Percentiles rank a stretch among this genome's conserved stretches.
phyloP scores from a whole-genome alignment of 2,888 invertebrate species.

The Margaritifera margaritifera region DNA sequence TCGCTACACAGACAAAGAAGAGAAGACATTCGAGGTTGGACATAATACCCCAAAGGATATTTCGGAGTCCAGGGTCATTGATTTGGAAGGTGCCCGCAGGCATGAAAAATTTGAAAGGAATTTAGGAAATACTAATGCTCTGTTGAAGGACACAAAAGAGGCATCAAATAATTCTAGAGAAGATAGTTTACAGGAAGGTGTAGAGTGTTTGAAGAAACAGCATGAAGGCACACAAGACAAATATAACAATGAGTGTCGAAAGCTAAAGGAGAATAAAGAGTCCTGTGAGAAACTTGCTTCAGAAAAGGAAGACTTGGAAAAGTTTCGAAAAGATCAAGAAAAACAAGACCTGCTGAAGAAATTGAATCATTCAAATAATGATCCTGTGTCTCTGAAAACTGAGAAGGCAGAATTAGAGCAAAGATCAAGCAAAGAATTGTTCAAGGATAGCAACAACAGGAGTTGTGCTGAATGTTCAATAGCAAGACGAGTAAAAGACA shows the following conservation, averaged over 20 bases:
- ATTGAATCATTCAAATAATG: too few species aligned
- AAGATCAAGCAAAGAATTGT: neutral
- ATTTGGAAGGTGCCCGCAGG: too few species aligned
- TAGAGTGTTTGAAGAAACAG: too few species aligned
- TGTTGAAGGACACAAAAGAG: slow-evolving; percentile 8
- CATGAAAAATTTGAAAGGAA: too few species aligned
- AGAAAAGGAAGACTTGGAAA: slow-evolving; percentile 27
- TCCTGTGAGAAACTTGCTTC: neutral
- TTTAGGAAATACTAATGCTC: slow-evolving; percentile 15
- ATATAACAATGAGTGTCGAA: too few species aligned
- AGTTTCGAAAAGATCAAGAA: slow-evolving; percentile 23
- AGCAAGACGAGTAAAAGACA: slow-evolving; percentile 6
- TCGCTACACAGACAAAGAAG: slow-evolving; percentile 9
- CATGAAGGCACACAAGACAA: too few species aligned
- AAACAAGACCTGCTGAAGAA: slow-evolving; percentile 22
- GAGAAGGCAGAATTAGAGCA: slow-evolving; percentile 1
- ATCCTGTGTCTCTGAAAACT: neutral
- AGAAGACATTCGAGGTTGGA: too few species aligned
- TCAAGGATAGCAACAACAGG: neutral
- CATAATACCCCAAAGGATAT: too few species aligned
- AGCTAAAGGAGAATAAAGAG: slow-evolving; percentile 11
- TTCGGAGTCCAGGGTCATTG: too few species aligned
- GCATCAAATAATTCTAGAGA: too few species aligned
- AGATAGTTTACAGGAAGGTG: slow-evolving; percentile 7
- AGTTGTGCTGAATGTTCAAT: slow-evolving; percentile 12